Percentiles rank a stretch among this genome's conserved stretches.
These are phyloP conservation scores for Ophonus ardosiacus DNA, from an alignment of 2,888 invertebrate species.

Conservation along the genomic window DNA sequence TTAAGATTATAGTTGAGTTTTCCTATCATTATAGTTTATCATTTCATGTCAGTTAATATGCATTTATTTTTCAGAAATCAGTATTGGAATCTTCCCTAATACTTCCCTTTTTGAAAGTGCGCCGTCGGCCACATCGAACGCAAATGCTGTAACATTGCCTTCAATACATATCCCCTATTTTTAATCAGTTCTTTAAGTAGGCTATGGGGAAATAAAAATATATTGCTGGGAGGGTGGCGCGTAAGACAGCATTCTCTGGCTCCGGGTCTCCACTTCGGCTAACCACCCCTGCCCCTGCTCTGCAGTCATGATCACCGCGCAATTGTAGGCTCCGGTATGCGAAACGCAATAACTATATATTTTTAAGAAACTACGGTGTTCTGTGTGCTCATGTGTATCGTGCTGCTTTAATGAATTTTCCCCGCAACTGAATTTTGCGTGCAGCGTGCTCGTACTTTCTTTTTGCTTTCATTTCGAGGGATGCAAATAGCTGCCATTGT, in stretches of 20 bases:
- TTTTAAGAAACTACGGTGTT: conserved; percentile 67
- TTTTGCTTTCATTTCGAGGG: conserved; percentile 46
- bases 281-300: neutral
- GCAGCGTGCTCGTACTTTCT: conserved; percentile 6
- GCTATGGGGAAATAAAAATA: conserved; percentile 76
- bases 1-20: too few relatives aligned
- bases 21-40: too few relatives aligned
- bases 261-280: too few relatives aligned
- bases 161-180: conserved; percentile 70
- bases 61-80: neutral
- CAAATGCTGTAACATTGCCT: conserved; percentile 63
- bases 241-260: conserved; percentile 30
- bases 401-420: conserved; percentile 57
- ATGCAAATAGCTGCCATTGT: neutral
- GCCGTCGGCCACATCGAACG: conserved; percentile 35
- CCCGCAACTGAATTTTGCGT: conserved; percentile 18
- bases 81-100: neutral
- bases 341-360: conserved; percentile 71
- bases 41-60: neutral
- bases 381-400: conserved; percentile 43
- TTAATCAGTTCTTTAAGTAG: conserved; percentile 76
- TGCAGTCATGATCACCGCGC: conserved; percentile 14
- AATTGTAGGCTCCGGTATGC: conserved; percentile 65
- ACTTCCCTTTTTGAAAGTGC: neutral
- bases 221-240: conserved; percentile 72